phyloP scores from a whole-genome alignment of 2,113 vertebrate genomes.

The Zingel zingel region DNA sequence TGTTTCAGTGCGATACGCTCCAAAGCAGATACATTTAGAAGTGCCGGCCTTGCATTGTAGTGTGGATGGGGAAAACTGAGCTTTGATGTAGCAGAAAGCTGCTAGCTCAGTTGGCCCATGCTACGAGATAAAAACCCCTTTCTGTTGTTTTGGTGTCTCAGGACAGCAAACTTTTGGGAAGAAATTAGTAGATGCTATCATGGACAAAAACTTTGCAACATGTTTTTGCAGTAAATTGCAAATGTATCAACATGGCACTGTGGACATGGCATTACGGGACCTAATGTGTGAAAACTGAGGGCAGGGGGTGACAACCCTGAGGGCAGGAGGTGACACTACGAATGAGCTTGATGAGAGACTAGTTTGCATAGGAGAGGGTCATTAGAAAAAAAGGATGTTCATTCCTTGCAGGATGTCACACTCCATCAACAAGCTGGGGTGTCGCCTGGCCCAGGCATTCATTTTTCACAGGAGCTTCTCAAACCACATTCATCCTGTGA shows the following conservation, averaged over 20 bases:
- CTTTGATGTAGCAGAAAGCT: neutral
- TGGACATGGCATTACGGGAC: slow-evolving; percentile 20
- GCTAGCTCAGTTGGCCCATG: neutral
- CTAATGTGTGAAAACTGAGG: slow-evolving; percentile 50
- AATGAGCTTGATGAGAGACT: slow-evolving; percentile 55
- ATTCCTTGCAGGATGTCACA: slow-evolving; percentile 60
- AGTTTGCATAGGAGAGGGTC: slow-evolving; percentile 55
- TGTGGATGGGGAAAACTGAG: neutral
- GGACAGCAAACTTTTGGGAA: neutral
- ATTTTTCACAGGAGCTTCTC: slow-evolving; percentile 44
- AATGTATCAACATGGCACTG: neutral
- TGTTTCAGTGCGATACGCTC: neutral
- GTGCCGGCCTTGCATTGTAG: neutral
- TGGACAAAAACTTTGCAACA: slow-evolving; percentile 12
- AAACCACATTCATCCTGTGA: slow-evolving; percentile 23
- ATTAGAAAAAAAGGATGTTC: slow-evolving; percentile 40
- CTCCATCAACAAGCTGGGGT: slow-evolving; percentile 54
- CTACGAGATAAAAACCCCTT: neutral
- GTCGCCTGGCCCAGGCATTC: slow-evolving; percentile 28
- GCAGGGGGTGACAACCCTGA: slow-evolving; percentile 39
- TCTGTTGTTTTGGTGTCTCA: neutral
- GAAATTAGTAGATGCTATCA: neutral
- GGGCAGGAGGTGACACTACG: slow-evolving; percentile 42
- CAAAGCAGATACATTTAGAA: slow-evolving; percentile 1
- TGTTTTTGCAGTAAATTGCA: neutral